These are phyloP conservation scores for Ophioninae sp. DNA, from an alignment of 2,888 invertebrate species.

Conservation along the genomic window DNA sequence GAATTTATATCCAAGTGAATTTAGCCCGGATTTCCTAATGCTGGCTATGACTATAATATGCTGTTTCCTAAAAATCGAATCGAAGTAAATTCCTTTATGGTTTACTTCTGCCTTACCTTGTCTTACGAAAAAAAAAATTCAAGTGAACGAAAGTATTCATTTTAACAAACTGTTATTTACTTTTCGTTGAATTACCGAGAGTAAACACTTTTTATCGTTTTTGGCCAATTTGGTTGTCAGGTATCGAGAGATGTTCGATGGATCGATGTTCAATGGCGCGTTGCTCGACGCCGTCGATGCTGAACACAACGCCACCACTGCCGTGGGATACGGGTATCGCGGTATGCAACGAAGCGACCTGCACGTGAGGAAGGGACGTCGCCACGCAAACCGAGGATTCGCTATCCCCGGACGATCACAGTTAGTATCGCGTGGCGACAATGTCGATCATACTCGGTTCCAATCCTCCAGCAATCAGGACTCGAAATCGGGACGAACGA, in stretches of 20 bases:
- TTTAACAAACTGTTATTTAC: no score
- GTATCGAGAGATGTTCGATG: constrained; percentile 78
- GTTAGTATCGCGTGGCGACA: constrained; percentile 80
- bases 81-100: no score
- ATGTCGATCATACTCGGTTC: constrained; percentile 20
- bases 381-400: constrained; percentile 79
- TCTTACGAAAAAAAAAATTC: no score
- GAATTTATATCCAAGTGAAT: neutral
- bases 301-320: constrained; percentile 75
- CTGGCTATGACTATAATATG: neutral
- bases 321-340: constrained; percentile 77
- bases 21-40: neutral
- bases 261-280: constrained; percentile 78
- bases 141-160: no score
- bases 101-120: no score
- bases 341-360: constrained; percentile 70
- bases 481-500: constrained; percentile 18
- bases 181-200: no score
- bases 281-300: constrained; percentile 77
- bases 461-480: neutral
- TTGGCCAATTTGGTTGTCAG: constrained; percentile 60
- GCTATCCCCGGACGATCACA: constrained; percentile 74
- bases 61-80: no score
- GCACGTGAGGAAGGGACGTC: constrained; percentile 78
- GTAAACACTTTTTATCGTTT: no score